These are phyloP conservation scores for Climacteris rufus DNA, from an alignment of 2,113 vertebrate species.

Conservation along the genomic window DNA sequence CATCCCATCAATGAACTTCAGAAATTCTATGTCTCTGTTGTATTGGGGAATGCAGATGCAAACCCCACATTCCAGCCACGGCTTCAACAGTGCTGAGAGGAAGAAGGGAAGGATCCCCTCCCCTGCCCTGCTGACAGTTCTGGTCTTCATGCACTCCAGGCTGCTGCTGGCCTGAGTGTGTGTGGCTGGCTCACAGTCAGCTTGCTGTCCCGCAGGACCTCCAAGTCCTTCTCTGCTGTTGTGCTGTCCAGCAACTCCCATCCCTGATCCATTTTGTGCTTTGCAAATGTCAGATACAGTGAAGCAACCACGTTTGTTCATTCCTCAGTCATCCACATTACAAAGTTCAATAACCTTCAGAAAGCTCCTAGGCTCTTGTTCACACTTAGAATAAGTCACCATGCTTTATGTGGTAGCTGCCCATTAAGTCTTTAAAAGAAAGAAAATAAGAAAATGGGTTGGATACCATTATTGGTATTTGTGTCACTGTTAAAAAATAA, in stretches of 20 bases:
- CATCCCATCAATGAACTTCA: neutral
- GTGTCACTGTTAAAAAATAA: neutral
- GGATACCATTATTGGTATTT: neutral
- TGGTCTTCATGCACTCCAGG: fast-evolving
- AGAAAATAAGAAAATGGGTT: neutral
- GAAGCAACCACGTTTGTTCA: neutral
- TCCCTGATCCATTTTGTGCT: neutral
- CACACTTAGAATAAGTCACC: neutral
- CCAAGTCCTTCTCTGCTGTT: neutral
- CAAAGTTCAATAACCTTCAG: neutral
- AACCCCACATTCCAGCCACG: neutral
- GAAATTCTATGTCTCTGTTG: neutral
- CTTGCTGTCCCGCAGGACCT: neutral
- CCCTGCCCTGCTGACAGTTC: neutral
- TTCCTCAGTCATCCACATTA: neutral
- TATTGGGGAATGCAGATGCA: neutral
- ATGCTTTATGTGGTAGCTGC: neutral
- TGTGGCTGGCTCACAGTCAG: neutral
- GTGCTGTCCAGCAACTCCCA: neutral
- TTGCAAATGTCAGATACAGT: neutral
- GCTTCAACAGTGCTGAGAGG: neutral
- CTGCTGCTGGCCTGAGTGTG: neutral
- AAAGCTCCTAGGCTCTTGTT: neutral
- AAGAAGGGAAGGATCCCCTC: fast-evolving
- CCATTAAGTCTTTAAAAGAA: neutral